phyloP scores from a whole-genome alignment of 2,113 vertebrate genomes.

The Indri indri region DNA sequence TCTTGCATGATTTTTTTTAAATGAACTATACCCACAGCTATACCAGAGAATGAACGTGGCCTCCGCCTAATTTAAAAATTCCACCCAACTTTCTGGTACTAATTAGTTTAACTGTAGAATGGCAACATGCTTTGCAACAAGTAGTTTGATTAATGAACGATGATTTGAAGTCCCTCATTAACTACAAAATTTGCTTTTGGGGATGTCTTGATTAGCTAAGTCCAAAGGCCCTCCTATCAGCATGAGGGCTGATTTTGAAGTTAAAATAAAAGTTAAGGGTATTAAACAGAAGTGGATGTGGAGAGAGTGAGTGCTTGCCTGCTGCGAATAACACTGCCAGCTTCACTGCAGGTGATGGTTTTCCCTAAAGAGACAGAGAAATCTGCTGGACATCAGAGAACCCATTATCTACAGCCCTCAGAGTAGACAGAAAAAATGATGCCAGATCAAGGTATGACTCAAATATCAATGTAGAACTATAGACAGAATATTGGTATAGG shows the following conservation, averaged over 20 bases:
- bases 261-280: constrained; percentile 24
- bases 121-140: constrained; percentile 19
- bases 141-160: constrained; percentile 74
- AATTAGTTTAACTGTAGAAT: constrained; percentile 33
- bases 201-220: constrained; percentile 70
- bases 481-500: neutral
- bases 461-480: neutral
- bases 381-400: neutral
- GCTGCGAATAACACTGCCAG: neutral
- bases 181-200: constrained; percentile 27
- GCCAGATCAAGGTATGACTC: neutral
- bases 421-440: neutral
- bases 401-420: neutral
- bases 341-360: neutral
- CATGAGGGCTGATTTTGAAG: constrained; percentile 47
- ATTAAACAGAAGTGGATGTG: constrained; percentile 43
- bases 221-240: constrained; percentile 53
- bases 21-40: neutral
- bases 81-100: constrained; percentile 47
- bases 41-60: neutral
- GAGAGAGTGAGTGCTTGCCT: fast-evolving
- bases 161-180: constrained; percentile 65
- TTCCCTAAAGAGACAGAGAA: neutral
- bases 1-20: neutral
- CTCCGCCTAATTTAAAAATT: constrained; percentile 58